Base-by-base conservation (phyloP, 2,888 invertebrate species). In the Poecilus cupreus region DNA sequence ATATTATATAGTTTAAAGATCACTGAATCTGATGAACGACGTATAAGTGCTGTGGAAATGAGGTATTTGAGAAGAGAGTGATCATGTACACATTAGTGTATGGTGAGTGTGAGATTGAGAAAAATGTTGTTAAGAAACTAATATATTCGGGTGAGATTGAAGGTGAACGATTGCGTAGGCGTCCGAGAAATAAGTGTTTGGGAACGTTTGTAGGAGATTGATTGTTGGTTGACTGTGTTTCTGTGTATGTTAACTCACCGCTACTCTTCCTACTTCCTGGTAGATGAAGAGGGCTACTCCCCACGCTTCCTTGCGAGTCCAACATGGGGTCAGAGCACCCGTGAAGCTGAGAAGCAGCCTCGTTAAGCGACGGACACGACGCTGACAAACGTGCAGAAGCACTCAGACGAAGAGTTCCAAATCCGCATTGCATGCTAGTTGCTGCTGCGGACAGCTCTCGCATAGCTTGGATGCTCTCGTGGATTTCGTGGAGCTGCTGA, bases 381-480 rank as follows among this genome's bases (percentile, higher is more conserved):
- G 94, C 93, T 86, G 94, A 94, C 82, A 95, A 90, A 78, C 94
- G 88, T 49, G 93, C 87, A 32, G 88, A 86, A 6, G 60, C 16
- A 20, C 82, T 81, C 84, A 89, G 89, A 54, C 88, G 87, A 80
- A 89, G 84, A n/a, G 81, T 26, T 22, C 70, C 57, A 39, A 70
- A 32, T 1, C 81, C 81, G 32, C 72, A 74, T 3, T 32, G 46
- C 49, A 32, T 18, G 46, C n/a, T 43, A 3, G 18, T 46, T 1
- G 72, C 72, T 6, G 54, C 80, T 11, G 51, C 32, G 0, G 93
- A 87, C 83, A 92, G 91, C 82, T 94, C 94, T 83, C 95, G 91
- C 94, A 95, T 95, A 83, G 93, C 94, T 88, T 95, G 94, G 83
- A 95, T 94, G 80, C 92, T 93, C 83, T 95, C 94, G 87, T 95